phyloP scores from a whole-genome alignment of 2,113 vertebrate genomes.

The Pampusana beccarii region DNA sequence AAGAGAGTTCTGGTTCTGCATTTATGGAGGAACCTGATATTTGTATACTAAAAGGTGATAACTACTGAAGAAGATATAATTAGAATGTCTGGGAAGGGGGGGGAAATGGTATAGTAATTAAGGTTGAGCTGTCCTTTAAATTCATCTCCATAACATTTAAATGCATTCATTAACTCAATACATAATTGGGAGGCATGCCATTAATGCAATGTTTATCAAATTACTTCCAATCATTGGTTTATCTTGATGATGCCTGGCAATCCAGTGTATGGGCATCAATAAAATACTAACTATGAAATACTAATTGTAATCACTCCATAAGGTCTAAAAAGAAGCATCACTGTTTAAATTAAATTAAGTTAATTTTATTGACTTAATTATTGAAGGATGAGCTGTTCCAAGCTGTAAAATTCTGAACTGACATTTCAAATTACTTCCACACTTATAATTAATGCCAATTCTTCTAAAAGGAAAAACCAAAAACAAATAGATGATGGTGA shows the following conservation, averaged over 20 bases:
- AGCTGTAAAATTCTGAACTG: conserved; percentile 68
- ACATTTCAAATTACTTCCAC: conserved; percentile 72
- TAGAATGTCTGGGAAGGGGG: conserved; percentile 31
- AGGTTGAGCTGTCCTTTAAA: conserved; percentile 73
- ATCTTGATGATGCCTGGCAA: conserved; percentile 60
- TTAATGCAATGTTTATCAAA: conserved; percentile 77
- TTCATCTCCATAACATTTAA: conserved; percentile 67
- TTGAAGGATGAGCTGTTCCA: conserved; percentile 69
- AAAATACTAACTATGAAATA: conserved; percentile 77
- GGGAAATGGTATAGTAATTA: conserved; percentile 64
- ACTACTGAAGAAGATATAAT: conserved; percentile 65
- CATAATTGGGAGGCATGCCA: conserved; percentile 69
- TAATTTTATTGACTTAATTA: conserved; percentile 78
- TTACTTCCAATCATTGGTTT: conserved; percentile 62
- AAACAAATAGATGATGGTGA: conserved; percentile 54
- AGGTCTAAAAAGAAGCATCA: conserved; percentile 59
- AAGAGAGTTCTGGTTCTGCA: not conserved
- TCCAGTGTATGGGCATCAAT: conserved; percentile 67
- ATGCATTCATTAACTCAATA: conserved; percentile 74
- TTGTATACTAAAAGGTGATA: conserved; percentile 44
- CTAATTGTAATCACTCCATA: conserved; percentile 72
- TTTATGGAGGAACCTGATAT: conserved; percentile 35
- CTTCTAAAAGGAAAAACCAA: conserved; percentile 47
- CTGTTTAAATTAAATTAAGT: conserved; percentile 77
- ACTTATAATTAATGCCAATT: conserved; percentile 66